Conservation (phyloP, 2,888 invertebrate genomes). For the Venusia cambrica region DNA sequence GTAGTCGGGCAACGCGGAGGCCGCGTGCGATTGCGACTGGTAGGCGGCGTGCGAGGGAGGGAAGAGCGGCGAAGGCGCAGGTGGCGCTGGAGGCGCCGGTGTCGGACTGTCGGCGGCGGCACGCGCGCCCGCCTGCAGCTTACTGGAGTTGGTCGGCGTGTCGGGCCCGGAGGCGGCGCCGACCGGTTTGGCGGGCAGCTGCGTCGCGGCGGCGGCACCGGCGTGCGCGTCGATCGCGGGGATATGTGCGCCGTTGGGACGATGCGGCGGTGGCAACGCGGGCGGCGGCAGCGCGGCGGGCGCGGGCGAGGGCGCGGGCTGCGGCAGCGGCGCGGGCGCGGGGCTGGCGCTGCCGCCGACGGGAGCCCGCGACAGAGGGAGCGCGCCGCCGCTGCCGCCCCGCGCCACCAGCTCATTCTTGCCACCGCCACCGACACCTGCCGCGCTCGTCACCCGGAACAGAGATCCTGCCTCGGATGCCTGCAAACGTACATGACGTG, state of each 20-base stretch:
- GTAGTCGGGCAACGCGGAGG: conserved; percentile 71
- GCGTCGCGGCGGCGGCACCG: conserved; percentile 70
- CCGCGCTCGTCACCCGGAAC: conserved; percentile 83
- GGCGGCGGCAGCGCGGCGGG: conserved; percentile 85
- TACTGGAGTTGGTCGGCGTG: conserved; percentile 68
- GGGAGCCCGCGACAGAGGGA: conserved; percentile 82
- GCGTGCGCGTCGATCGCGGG: conserved; percentile 70
- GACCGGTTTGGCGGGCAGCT: conserved; percentile 66
- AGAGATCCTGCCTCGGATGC: conserved; percentile 71
- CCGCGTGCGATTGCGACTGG: conserved; percentile 68
- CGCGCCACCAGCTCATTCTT: conserved; percentile 82
- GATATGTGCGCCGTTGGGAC: conserved; percentile 66
- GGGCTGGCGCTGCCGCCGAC: conserved; percentile 83
- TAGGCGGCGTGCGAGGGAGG: conserved; percentile 72
- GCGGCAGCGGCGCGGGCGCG: conserved; percentile 85
- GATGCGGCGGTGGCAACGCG: too few species aligned
- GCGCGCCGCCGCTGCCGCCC: conserved; percentile 83
- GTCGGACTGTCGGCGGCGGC: conserved; percentile 73
- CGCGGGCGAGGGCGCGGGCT: conserved; percentile 86
- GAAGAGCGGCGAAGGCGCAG: conserved; percentile 67
- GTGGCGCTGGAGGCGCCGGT: conserved; percentile 69
- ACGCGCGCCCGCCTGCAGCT: conserved; percentile 69
- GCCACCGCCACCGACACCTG: conserved; percentile 83
- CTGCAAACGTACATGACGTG: too few species aligned
- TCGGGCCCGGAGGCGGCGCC: conserved; percentile 64